Percentiles rank a stretch among this genome's conserved stretches.
phyloP scores from a whole-genome alignment of 2,888 invertebrate species.

The Emmelina monodactyla region DNA sequence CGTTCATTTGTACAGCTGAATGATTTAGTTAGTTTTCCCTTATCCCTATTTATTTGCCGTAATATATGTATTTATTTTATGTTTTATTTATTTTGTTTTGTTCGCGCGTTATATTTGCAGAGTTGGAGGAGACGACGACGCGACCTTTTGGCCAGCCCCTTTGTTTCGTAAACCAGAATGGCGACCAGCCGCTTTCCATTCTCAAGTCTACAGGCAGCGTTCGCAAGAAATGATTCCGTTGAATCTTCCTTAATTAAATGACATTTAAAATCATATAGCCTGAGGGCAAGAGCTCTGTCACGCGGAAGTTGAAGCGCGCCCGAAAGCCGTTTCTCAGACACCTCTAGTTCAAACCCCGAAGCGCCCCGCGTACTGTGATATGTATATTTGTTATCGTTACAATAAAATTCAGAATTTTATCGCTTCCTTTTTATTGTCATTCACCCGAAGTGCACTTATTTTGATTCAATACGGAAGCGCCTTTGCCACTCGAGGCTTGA shows the following conservation, averaged over 20 bases:
- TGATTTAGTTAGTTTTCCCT: conserved; percentile 17
- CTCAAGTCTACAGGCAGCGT: conserved; percentile 60
- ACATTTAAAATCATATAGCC: conserved; percentile 32
- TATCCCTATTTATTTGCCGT: conserved; percentile 4
- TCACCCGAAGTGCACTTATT: conserved; percentile 31
- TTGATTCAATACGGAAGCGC: conserved; percentile 32
- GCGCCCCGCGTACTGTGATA: conserved; percentile 67
- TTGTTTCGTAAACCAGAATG: conserved; percentile 69
- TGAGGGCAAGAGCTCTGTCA: conserved; percentile 37
- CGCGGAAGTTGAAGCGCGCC: conserved; percentile 33
- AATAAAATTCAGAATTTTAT: conserved; percentile 52
- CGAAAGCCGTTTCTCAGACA: conserved; percentile 41
- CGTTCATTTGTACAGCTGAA: conserved; percentile 21
- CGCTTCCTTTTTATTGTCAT: conserved; percentile 39
- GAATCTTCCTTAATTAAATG: conserved; percentile 27
- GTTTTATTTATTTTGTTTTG: conserved; percentile 31
- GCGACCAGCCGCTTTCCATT: conserved; percentile 60
- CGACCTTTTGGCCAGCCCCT: conserved; percentile 83
- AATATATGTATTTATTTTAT: conserved; percentile 21
- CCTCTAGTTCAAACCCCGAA: conserved; percentile 46
- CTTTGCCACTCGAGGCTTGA: conserved; percentile 34
- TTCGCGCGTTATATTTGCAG: conserved; percentile 52
- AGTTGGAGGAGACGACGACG: conserved; percentile 66
- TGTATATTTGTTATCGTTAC: conserved; percentile 62
- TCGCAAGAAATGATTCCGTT: conserved; percentile 55